Evolutionary conservation across 2,888 invertebrate species (phyloP).

Genomic region (Lasioglossum lativentre): DNA sequence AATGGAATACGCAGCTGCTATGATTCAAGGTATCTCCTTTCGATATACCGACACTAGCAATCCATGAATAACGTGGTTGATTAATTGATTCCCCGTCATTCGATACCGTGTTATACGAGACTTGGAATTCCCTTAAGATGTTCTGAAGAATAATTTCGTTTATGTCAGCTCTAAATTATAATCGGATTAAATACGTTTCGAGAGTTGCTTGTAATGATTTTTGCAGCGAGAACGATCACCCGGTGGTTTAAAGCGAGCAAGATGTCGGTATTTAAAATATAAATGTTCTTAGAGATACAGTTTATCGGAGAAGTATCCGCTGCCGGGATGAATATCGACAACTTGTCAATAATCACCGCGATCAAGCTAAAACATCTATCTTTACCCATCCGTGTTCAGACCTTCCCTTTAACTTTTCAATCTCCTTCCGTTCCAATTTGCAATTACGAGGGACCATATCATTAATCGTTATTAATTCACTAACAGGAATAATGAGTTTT

Average conservation of each 20-base stretch:
- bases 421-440: background rate
- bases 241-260: background rate
- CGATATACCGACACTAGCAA: background rate
- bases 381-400: background rate
- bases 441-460: background rate
- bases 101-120: background rate
- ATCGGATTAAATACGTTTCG: background rate
- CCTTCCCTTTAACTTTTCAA: background rate
- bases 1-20: background rate
- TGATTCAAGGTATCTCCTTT: background rate
- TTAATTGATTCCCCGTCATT: background rate
- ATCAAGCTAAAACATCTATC: background rate
- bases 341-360: background rate
- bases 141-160: background rate
- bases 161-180: no score
- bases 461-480: background rate
- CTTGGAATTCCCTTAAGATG: background rate
- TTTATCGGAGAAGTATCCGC: background rate
- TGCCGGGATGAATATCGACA: background rate
- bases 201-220: background rate
- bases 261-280: background rate
- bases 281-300: background rate
- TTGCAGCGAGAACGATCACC: background rate
- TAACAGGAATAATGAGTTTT: background rate
- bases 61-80: background rate